Percentiles rank a stretch among this genome's conserved stretches.
Evolutionary conservation across 2,113 vertebrate genomes (phyloP).

Genomic region (Atherinomorus stipes): DNA sequence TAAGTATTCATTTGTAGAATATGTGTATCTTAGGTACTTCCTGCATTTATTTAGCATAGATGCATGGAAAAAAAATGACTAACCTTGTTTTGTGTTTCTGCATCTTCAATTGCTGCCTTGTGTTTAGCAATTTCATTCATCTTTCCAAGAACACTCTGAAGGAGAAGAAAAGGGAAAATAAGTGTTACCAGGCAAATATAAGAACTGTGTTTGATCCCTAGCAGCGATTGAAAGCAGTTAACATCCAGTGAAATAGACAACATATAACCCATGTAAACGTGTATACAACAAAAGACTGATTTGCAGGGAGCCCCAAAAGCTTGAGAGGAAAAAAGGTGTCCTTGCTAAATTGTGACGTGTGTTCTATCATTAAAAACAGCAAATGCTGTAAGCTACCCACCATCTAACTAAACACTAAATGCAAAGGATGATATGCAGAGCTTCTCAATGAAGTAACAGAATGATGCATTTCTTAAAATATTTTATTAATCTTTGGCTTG

Average conservation of each 20-base stretch:
- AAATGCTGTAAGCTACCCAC: accelerated
- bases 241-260: neutral
- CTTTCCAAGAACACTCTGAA: constrained; percentile 93
- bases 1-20: neutral
- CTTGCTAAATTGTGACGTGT: neutral
- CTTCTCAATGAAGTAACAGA: neutral
- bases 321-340: neutral
- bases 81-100: constrained; percentile 95
- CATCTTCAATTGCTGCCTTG: constrained; percentile 92
- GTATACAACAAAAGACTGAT: neutral
- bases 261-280: neutral
- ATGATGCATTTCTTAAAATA: no score
- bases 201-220: no score
- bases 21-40: neutral
- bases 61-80: neutral
- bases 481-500: neutral
- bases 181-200: no score
- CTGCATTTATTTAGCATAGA: neutral
- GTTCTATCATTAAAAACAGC: neutral
- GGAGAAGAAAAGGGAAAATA: no score
- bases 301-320: neutral
- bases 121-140: constrained; percentile 97
- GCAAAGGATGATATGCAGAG: neutral
- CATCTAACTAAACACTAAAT: neutral
- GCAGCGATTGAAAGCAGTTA: neutral